Percentiles rank a stretch among this genome's conserved stretches.
Conservation (phyloP, 2,113 vertebrate genomes). For the Oryzias woworae region DNA sequence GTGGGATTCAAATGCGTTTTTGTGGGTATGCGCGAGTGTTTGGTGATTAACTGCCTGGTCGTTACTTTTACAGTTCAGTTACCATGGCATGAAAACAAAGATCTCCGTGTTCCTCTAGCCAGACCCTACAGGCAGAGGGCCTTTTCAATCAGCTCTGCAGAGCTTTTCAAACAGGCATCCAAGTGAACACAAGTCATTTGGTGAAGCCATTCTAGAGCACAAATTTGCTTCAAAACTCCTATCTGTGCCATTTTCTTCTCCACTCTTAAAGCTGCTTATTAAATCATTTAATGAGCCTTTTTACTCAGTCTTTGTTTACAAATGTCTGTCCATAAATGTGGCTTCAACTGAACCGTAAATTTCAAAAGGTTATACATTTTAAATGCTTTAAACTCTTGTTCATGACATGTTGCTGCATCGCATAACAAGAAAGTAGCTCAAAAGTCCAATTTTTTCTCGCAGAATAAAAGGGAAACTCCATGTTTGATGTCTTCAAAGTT, state of each 20-base stretch:
- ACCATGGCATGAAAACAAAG: conserved; percentile 52
- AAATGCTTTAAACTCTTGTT: conserved; percentile 6
- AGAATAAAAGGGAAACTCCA: not conserved
- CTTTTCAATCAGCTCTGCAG: conserved; percentile 54
- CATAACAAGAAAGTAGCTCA: not conserved
- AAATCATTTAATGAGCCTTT: not conserved
- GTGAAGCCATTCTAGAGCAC: conserved; percentile 23
- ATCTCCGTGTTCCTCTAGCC: conserved; percentile 38
- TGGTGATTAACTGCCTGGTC: conserved; percentile 41
- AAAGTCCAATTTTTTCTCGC: not conserved
- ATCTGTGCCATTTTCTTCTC: too few species aligned
- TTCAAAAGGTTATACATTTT: conserved; percentile 22
- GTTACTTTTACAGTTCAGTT: conserved; percentile 54
- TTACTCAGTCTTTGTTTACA: not conserved
- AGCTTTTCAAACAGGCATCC: conserved; percentile 46
- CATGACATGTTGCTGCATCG: conserved; percentile 27
- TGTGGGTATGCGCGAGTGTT: conserved; percentile 10
- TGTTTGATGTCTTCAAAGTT: conserved; percentile 34
- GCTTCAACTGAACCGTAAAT: conserved; percentile 24
- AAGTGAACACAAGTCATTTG: conserved; percentile 44
- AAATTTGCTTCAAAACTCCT: too few species aligned
- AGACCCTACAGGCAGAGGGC: conserved; percentile 28
- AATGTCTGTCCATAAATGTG: conserved; percentile 22
- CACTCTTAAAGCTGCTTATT: too few species aligned
- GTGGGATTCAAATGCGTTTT: conserved; percentile 33